Base-by-base conservation (phyloP, 2,888 invertebrate species). In the Stenodera caucasica region DNA sequence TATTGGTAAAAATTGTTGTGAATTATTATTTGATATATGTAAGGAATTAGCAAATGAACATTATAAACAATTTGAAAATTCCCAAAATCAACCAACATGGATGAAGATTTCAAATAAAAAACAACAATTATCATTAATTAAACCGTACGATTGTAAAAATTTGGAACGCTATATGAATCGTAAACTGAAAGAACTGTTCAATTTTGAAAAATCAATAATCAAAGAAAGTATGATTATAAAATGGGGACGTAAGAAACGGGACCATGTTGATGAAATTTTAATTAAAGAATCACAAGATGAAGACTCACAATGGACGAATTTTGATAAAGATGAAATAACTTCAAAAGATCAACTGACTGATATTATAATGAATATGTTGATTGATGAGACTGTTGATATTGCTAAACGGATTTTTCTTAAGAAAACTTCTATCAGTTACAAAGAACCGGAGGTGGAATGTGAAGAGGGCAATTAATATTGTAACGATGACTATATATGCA, bases 301-400 rank as follows among this genome's bases (percentile, higher is more conserved):
- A 70, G 90, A 91, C 74, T 81, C 84, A 12, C 85, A 86, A 66
- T 92, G 91, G 91, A 86, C 87, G 1, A 88, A 88, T 74, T 91
- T 89, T 73, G 88, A 89, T 74, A 80, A 84, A 52, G 90, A 91
- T 72, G 90, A 91, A 75, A 80, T 85, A 18, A 83, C 86, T 35
- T 87, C 91, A 21, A 88, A 90, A 72, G 84, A 86, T 70, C 81
- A 84, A 69, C 75, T 85, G 15, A 83, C 88, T 0, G 84, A 85
- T 64, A 82, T 84, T 61, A 82, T 89, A 70, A 80, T 88, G 61
- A 81, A 84, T 64, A 78, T 82, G 65, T 75, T 86, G 57, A 70
- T 88, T 23, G 75, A 76, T 12, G 84, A 86, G 65, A 84, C 85
- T 15, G 72, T 72, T 33, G 67, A 71, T 57, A 71, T 75, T 61